Evolutionary conservation across 2,797 vertebrate species (phyloP).

Genomic region (Hephaestus fuliginosus): DNA sequence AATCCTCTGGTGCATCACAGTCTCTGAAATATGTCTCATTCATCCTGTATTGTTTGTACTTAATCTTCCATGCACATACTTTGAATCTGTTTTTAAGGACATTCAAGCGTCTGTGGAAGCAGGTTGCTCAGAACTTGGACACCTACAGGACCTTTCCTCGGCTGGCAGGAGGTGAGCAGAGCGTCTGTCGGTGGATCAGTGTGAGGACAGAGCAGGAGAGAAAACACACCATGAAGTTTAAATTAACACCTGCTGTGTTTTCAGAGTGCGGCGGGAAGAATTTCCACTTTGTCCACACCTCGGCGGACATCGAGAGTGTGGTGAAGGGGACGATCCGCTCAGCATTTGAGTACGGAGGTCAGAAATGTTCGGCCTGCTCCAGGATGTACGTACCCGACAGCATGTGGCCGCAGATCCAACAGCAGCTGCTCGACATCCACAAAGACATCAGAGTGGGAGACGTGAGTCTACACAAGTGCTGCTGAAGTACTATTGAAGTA

Average conservation of each 20-base stretch:
- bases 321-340: slow-evolving; percentile 93
- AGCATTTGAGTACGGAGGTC: slow-evolving; percentile 94
- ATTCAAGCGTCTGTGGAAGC: slow-evolving; percentile 95
- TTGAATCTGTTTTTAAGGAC: slow-evolving; percentile 83
- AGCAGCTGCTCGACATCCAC: slow-evolving; percentile 88
- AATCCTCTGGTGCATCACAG: too few species aligned
- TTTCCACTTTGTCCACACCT: slow-evolving; percentile 95
- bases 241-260: not conserved
- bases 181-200: too few species aligned
- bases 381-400: slow-evolving; percentile 92
- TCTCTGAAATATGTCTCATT: too few species aligned
- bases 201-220: not conserved
- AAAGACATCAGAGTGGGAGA: slow-evolving; percentile 90
- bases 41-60: too few species aligned
- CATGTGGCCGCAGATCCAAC: slow-evolving; percentile 92
- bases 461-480: slow-evolving; percentile 84
- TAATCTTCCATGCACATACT: not conserved
- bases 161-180: slow-evolving; percentile 90
- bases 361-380: slow-evolving; percentile 98
- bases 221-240: too few species aligned
- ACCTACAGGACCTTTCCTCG: slow-evolving; percentile 92
- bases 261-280: slow-evolving; percentile 98
- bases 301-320: slow-evolving; percentile 90
- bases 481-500: not conserved
- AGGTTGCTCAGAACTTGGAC: slow-evolving; percentile 94